phyloP scores from a whole-genome alignment of 53 echinoderm and acorn worm genomes.

The Actinopyga echinites region DNA sequence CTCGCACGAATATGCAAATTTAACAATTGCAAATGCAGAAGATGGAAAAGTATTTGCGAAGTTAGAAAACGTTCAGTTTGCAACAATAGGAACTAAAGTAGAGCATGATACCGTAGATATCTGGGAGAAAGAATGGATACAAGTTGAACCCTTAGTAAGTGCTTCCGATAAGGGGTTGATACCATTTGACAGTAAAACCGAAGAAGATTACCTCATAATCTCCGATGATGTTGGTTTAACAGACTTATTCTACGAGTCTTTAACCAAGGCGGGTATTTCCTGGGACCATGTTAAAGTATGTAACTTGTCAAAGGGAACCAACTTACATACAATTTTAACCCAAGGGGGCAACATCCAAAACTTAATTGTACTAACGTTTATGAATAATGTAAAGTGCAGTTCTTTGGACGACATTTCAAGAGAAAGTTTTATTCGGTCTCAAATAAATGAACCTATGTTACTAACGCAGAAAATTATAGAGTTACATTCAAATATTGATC shows the following conservation, averaged over 20 bases:
- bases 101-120: neutral
- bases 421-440: neutral
- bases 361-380: neutral
- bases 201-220: neutral
- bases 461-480: neutral
- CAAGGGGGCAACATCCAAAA: neutral
- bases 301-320: neutral
- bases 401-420: neutral
- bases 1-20: too few species aligned
- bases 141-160: neutral
- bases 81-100: neutral
- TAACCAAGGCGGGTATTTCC: neutral
- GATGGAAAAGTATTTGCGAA: slow-evolving; percentile 4
- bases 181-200: too few species aligned
- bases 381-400: neutral
- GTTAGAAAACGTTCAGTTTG: slow-evolving; percentile 21
- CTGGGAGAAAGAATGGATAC: neutral
- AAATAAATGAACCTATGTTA: neutral
- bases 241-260: neutral
- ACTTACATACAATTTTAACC: too few species aligned
- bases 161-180: too few species aligned
- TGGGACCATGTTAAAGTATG: neutral
- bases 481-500: neutral
- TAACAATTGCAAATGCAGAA: neutral
- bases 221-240: neutral